Conservation (phyloP, 2,113 vertebrate genomes). For the Hepsetus odoe region DNA sequence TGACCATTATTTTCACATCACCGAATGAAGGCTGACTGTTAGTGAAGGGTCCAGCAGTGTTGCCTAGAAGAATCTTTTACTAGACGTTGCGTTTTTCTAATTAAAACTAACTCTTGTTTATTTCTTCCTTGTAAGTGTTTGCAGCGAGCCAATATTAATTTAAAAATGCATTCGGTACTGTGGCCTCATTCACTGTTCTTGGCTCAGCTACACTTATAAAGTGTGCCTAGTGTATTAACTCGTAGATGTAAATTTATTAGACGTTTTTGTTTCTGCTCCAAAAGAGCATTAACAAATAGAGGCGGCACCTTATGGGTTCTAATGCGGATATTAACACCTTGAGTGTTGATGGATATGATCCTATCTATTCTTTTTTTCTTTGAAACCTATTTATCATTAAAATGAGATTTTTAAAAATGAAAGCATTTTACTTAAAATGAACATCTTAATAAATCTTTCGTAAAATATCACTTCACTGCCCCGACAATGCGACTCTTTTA, state of each 20-base stretch:
- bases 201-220: conserved; percentile 58
- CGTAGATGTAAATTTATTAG: conserved; percentile 66
- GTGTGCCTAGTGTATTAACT: conserved; percentile 65
- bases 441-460: too few species aligned
- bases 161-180: conserved; percentile 70
- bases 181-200: conserved; percentile 69
- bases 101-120: conserved; percentile 75
- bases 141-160: conserved; percentile 73
- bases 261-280: conserved; percentile 28
- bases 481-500: too few species aligned
- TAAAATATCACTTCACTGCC: too few species aligned
- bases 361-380: too few species aligned
- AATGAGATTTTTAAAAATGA: too few species aligned
- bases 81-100: conserved; percentile 63
- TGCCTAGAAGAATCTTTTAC: conserved; percentile 72
- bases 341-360: too few species aligned
- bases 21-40: conserved; percentile 17
- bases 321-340: too few species aligned
- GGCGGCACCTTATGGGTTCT: too few species aligned
- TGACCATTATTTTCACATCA: conserved; percentile 22
- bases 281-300: conserved; percentile 1
- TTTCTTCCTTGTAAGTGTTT: conserved; percentile 68
- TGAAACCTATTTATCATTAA: too few species aligned
- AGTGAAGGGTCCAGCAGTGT: conserved; percentile 1
- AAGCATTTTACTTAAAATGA: too few species aligned